Evolutionary conservation across 2,888 invertebrate genomes (phyloP), one percentile per base, ranked within the genome.

Genomic region (Physocephala rufipes): DNA sequence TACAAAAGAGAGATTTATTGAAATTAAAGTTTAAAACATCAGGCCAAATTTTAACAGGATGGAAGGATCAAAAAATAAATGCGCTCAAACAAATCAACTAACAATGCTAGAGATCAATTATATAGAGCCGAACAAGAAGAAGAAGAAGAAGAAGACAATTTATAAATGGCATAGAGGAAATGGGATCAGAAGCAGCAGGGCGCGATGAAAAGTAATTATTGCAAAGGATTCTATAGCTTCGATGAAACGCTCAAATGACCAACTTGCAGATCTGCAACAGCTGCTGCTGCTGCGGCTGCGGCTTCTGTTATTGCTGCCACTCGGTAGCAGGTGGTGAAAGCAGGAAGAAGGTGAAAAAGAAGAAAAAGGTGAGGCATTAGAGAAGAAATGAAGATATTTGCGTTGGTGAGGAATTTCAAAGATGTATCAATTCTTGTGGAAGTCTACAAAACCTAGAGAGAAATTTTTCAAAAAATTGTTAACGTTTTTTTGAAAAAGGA

Each of bases 21-120:
- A 36, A 36, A 36, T 7, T 36, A 36, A 36, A 7, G 9, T 36
- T 36, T 9, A 36, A 4, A 66, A 55, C 67, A 67, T 55, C 43
- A 55, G 67, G 67, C 67, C 45, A 43, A 67, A 24, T 36, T 66
- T 66, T 45, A 62, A 61, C 68, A 62, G 68, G 59, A 68, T 68
- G 43, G n/a, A n/a, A n/a, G n/a, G 61, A 51, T 28, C 30, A 21
- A 61, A 36, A 30, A 7, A n/a, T n/a, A 28, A 53, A 67, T 59
- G 36, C 67, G 59, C 49, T 67, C 61, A 68, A 61, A 36, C 36
- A 68, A 68, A 61, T 61, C 68, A 51, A 3, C 28, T 61, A 59
- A 67, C 67, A 67, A 67, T 53, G 63, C 21, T 12, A 13, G 19
- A 19, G 19, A 53, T 13, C 4, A 53, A 53, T 53, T n/a, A n/a